Conservation (phyloP, 1,140 invertebrate species). For the Paralvinella palmiformis region DNA sequence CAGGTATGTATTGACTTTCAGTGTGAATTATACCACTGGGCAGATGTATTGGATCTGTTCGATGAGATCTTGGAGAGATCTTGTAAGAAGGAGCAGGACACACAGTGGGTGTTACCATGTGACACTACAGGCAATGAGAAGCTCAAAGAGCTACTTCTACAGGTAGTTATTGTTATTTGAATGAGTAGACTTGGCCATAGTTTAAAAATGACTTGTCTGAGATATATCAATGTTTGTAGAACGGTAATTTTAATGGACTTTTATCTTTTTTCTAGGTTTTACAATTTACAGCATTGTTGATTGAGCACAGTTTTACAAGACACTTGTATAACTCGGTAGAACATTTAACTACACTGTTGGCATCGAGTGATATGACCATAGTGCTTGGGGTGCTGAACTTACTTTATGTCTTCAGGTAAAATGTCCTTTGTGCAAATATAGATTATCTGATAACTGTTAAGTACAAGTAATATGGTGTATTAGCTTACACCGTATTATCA, state of each 20-base stretch:
- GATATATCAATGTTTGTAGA: neutral
- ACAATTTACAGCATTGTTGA: slow-evolving; percentile 77
- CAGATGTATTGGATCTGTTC: slow-evolving; percentile 77
- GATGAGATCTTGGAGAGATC: slow-evolving; percentile 75
- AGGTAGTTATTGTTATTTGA: no score
- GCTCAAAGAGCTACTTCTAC: slow-evolving; percentile 70
- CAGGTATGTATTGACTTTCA: slow-evolving; percentile 24
- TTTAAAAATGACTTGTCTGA: neutral
- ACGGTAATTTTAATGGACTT: neutral
- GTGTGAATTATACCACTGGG: slow-evolving; percentile 87
- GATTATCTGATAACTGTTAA: neutral
- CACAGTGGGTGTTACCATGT: slow-evolving; percentile 70
- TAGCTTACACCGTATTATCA: slow-evolving; percentile 15
- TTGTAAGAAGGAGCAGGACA: slow-evolving; percentile 59
- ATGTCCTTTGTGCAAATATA: neutral
- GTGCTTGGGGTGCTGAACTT: slow-evolving; percentile 81
- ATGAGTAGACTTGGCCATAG: no score
- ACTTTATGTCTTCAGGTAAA: slow-evolving; percentile 73
- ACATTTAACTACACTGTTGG: slow-evolving; percentile 73
- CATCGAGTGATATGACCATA: slow-evolving; percentile 79
- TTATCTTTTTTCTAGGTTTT: slow-evolving; percentile 53
- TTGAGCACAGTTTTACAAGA: slow-evolving; percentile 84
- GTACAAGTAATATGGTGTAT: neutral
- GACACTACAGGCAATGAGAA: slow-evolving; percentile 64
- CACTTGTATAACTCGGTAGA: slow-evolving; percentile 90